phyloP scores from a whole-genome alignment of 1,140 invertebrate species.

The Sycophila sp. region DNA sequence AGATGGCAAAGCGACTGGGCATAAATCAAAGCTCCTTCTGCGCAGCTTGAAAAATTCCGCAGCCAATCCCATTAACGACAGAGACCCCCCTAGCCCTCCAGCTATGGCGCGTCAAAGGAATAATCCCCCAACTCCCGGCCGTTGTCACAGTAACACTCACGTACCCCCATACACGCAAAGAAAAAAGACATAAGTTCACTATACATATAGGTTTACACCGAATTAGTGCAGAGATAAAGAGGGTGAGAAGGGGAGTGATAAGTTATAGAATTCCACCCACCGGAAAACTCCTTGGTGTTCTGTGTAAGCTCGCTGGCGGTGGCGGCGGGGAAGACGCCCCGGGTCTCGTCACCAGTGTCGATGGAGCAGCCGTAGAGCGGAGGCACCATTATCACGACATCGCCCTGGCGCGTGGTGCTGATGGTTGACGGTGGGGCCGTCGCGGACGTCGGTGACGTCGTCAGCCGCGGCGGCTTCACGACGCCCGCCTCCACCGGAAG shows the following conservation, averaged over 20 bases:
- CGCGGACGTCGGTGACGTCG: constrained; percentile 20
- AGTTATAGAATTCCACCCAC: constrained; percentile 36
- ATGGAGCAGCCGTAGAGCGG: constrained; percentile 54
- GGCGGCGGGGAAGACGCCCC: neutral
- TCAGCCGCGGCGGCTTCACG: constrained; percentile 37
- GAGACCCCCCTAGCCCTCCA: no score
- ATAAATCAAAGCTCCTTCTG: no score
- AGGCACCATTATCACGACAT: constrained; percentile 72
- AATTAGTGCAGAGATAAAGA: neutral
- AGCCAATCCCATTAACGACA: no score
- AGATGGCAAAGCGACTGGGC: no score
- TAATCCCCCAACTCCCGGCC: no score
- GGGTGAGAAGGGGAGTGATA: neutral
- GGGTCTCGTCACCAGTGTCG: no score
- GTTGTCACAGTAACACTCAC: no score
- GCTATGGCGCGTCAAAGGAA: no score
- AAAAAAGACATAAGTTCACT: no score
- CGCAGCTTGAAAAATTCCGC: no score
- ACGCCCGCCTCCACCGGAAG: constrained; percentile 51
- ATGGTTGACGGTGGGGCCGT: constrained; percentile 18
- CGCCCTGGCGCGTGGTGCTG: constrained; percentile 62
- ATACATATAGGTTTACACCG: neutral
- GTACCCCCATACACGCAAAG: no score
- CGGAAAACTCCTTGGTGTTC: constrained; percentile 44
- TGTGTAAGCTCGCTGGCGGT: constrained; percentile 31